Evolutionary conservation across 1,140 invertebrate genomes (phyloP), one percentile per base, ranked within the genome.

Genomic region (Drosophila tristis): DNA sequence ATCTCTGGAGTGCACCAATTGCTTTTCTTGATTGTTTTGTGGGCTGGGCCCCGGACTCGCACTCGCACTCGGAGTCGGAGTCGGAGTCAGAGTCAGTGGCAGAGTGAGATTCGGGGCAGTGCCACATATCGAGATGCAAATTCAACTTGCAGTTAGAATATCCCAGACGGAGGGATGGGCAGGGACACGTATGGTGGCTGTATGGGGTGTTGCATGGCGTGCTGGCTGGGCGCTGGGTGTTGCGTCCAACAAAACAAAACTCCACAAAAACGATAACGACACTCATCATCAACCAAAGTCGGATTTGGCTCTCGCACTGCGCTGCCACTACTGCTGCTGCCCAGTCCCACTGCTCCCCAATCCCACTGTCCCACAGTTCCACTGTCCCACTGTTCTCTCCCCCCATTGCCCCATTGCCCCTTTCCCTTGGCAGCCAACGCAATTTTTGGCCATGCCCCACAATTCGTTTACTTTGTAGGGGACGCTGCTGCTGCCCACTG

Each of bases 201-300:
- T 2, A 15, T 8, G 20, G 9, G 1, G 7, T 2, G 44, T 2
- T 35, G 31, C 3, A 9, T 31, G 29, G 7, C 4, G 9, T 1
- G 20, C 39, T 25, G 29, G 11, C 20, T 43, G 39, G 16, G 45
- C 23, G 25, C 4, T n/a, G 44, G 16, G 29, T 16, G 11, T 5
- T 13, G 59, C 48, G 47, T 74, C 61, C 65, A 54, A 78, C 74
- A 84, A 78, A 81, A 75, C 77, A 66, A 78, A 79, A 78, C 82
- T 81, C 78, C 78, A 79, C 84, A 89, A 87, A 39, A 89, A 87
- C 84, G 84, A 87, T 87, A 87, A 87, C 84, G 84, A 89, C 84
- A 87, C 84, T 87, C 84, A 89, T 87, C 84, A 87, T 87, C 84
- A 87, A 87, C 72, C 84, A 87, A 87, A 87, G 84, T 87, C 84